A percentile compares a stretch with the other conserved stretches of the same genome.
Evolutionary conservation across 2,113 vertebrate species (phyloP).

Genomic region (Petrocephalus microphthalmus): DNA sequence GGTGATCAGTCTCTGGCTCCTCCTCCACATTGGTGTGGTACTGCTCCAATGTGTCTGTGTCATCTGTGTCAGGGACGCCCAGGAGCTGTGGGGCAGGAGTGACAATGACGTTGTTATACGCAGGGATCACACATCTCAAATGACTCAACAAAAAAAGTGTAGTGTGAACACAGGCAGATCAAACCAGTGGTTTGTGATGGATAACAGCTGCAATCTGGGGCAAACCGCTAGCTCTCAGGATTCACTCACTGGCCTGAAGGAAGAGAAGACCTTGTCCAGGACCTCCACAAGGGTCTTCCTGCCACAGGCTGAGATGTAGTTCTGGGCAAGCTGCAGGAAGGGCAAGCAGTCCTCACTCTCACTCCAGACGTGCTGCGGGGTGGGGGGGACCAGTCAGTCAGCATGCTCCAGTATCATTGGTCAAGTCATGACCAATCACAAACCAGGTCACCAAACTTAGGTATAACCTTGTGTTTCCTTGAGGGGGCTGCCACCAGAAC

Average conservation of each 20-base stretch:
- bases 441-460: neutral
- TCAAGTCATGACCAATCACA: neutral
- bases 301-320: constrained; percentile 96
- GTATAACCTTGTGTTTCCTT: neutral
- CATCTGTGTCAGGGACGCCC: constrained; percentile 91
- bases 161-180: neutral
- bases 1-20: constrained; percentile 91
- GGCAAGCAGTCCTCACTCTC: constrained; percentile 97
- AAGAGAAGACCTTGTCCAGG: constrained; percentile 96
- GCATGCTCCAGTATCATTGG: neutral
- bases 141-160: neutral
- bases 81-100: constrained; percentile 64
- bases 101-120: neutral
- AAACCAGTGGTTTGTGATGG: neutral
- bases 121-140: neutral
- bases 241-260: constrained; percentile 87
- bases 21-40: constrained; percentile 86
- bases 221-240: neutral
- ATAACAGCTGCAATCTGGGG: neutral
- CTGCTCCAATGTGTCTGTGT: constrained; percentile 85
- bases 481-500: neutral
- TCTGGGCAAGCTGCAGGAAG: constrained; percentile 91
- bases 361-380: constrained; percentile 87
- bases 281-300: constrained; percentile 96
- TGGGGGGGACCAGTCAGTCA: constrained; percentile 23